Evolutionary conservation across 1,140 invertebrate species (phyloP).

Genomic region (Hylaeus anthracinus): DNA sequence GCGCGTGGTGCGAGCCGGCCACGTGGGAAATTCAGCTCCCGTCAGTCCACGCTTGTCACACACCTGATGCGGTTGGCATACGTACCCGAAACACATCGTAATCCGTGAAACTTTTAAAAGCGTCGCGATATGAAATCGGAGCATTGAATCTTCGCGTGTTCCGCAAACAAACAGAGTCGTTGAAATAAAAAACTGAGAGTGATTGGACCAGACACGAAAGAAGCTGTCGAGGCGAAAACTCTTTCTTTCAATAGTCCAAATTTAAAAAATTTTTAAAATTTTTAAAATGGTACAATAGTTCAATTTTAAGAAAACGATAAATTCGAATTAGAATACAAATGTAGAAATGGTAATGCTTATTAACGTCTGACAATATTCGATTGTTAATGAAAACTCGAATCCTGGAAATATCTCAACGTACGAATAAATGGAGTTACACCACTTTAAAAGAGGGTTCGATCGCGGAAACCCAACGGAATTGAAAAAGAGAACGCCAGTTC

Average conservation of each 20-base stretch:
- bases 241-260: too few relatives aligned
- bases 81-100: conserved; percentile 30
- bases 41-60: conserved; percentile 34
- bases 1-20: neutral
- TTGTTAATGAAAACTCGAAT: too few relatives aligned
- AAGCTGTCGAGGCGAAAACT: too few relatives aligned
- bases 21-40: conserved; percentile 44
- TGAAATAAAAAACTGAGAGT: neutral
- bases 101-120: conserved; percentile 32
- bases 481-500: neutral
- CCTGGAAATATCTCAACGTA: too few relatives aligned
- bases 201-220: too few relatives aligned
- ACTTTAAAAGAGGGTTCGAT: neutral
- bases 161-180: neutral
- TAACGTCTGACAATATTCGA: too few relatives aligned
- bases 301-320: too few relatives aligned
- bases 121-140: neutral
- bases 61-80: neutral
- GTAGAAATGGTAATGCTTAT: too few relatives aligned
- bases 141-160: neutral
- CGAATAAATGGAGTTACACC: too few relatives aligned
- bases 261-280: too few relatives aligned
- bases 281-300: too few relatives aligned
- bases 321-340: too few relatives aligned
- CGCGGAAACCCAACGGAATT: neutral